phyloP scores from a whole-genome alignment of 2,113 vertebrate species.

The Coptodon rendalli region DNA sequence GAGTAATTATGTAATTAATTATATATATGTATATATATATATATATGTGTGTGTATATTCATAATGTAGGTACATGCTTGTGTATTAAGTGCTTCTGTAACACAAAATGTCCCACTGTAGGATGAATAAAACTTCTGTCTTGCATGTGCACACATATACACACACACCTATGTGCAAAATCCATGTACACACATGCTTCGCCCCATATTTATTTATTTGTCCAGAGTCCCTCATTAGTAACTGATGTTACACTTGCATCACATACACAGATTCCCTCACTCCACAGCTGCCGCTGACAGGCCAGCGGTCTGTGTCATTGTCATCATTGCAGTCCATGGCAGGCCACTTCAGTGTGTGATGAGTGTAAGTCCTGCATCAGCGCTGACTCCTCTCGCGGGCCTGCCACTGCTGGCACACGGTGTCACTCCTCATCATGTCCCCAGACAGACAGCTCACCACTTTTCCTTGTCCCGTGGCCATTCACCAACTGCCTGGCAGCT shows the following conservation, averaged over 20 bases:
- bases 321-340: slow-evolving; percentile 7
- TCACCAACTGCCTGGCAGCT: neutral
- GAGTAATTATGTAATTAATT: neutral
- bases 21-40: rapidly evolving
- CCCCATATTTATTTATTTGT: neutral
- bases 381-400: neutral
- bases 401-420: neutral
- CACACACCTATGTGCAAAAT: neutral
- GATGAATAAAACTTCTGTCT: neutral
- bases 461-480: neutral
- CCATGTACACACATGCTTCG: neutral
- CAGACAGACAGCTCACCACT: neutral
- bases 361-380: slow-evolving; percentile 47
- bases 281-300: neutral
- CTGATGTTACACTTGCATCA: neutral
- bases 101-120: neutral
- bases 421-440: slow-evolving; percentile 37
- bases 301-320: neutral
- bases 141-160: neutral
- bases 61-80: rapidly evolving
- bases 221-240: neutral
- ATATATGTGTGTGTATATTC: rapidly evolving
- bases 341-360: slow-evolving; percentile 27
- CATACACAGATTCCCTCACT: neutral
- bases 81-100: neutral